A percentile compares a stretch with the other conserved stretches of the same genome.
Conservation (phyloP, 2,113 vertebrate genomes). For the Asarcornis scutulata region DNA sequence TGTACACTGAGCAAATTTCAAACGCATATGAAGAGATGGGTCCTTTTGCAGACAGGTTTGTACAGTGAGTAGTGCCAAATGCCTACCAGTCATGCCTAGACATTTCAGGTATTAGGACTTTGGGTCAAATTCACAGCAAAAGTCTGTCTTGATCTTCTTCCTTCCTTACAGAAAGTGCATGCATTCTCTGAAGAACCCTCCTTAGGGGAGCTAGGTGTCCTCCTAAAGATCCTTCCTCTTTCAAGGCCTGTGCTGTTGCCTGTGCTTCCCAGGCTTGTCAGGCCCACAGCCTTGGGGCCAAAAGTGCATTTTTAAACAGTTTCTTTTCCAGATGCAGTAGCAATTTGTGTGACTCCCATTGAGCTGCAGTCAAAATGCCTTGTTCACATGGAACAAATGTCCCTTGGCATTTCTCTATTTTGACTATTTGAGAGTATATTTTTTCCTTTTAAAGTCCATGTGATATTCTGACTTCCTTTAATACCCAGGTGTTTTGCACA, state of each 20-base stretch:
- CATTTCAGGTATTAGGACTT: background rate
- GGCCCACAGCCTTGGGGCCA: background rate
- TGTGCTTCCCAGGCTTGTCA: background rate
- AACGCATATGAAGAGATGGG: background rate
- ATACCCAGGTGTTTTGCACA: background rate
- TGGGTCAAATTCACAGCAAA: background rate
- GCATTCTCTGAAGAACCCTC: background rate
- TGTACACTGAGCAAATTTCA: background rate
- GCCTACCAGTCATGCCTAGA: background rate
- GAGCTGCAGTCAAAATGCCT: background rate
- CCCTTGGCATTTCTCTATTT: background rate
- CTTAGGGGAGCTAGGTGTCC: background rate
- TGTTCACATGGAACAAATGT: background rate
- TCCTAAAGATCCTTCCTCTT: background rate
- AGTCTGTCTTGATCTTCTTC: background rate
- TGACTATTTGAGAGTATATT: background rate
- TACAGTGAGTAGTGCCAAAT: background rate
- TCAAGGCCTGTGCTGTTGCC: background rate
- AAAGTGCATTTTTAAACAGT: background rate
- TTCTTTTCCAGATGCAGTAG: background rate
- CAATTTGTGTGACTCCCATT: background rate
- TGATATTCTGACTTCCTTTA: background rate
- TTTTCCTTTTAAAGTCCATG: background rate
- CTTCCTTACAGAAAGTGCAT: background rate
- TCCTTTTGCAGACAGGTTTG: background rate